Base-by-base conservation (phyloP, 2,113 vertebrate species). In the Vanacampus margaritifer region DNA sequence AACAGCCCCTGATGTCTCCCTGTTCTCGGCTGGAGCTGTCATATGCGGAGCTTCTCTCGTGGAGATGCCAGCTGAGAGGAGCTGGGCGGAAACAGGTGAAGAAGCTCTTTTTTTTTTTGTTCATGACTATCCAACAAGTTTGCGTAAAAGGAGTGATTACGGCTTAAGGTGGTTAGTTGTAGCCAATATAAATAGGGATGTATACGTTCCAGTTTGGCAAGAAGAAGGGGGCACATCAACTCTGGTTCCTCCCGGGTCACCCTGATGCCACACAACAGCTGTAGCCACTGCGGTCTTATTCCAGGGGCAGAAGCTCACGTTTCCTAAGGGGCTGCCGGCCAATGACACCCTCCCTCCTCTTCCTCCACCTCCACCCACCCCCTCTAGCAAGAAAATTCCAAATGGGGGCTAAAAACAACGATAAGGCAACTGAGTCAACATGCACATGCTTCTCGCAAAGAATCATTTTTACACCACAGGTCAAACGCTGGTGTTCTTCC, bases 381-480 rank as follows among this genome's bases (percentile, higher is more conserved):
- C 64, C 67, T 41, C 58, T 58, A 54, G 72, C 50, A 50, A 82
- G 78, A 77, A 86, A 88, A 90, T 89, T 87, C 89, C 84, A 85
- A 83, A 87, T 77, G 72, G 68, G 73, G 81, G 78, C 84, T 90
- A 89, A 90, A 92, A 91, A 88, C 89, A 90, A 89, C 74, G 71
- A 85, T 78, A 60, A 36, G 21, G 66, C 90, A 90, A 92, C 87
- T 90, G 90, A 90, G 87, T 91, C 88, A 91, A 91, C 88, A 90
- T 12, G 69, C 78, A 74, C 83, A 67, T 74, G 70, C 75, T 85
- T 78, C 82, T 82, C 70, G 88, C 60, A 53, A 79, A 86, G 43
- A 87, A 86, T 82, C 82, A 84, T 86, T 89, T 87, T 87, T 83
- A 82, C 62, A 63, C 76, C 81, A 71, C 73, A 78, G 70, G 78